Conservation (phyloP, 2,797 vertebrate species). For the Rhynchonycteris naso region DNA sequence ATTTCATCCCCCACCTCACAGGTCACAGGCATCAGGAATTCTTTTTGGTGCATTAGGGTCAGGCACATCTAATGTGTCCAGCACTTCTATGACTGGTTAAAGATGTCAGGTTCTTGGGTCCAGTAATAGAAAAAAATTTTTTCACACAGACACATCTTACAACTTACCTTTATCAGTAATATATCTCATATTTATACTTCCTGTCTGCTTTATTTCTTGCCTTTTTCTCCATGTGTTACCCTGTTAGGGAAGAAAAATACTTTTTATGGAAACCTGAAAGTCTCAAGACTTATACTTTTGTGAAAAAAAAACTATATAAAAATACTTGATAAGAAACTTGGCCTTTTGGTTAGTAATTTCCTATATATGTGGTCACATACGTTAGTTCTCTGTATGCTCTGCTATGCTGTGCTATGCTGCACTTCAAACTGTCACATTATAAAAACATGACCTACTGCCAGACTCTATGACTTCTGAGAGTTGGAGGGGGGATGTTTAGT, state of each 20-base stretch:
- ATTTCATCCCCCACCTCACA: background rate
- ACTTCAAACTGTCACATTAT: background rate
- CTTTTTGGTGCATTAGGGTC: background rate
- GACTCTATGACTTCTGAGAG: background rate
- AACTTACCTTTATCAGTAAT: background rate
- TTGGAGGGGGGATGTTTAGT: background rate
- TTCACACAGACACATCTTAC: background rate
- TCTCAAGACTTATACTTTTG: background rate
- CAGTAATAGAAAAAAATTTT: background rate
- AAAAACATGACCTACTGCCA: background rate
- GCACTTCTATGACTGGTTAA: background rate
- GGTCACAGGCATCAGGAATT: background rate
- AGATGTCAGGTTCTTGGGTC: background rate
- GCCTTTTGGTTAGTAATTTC: background rate
- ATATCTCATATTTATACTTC: background rate
- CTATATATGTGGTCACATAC: background rate
- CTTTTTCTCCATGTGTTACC: background rate
- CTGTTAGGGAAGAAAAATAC: background rate
- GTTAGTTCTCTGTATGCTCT: background rate
- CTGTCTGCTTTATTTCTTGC: background rate
- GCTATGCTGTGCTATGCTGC: background rate
- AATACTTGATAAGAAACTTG: background rate
- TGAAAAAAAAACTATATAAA: background rate
- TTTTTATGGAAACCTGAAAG: conserved; percentile 10
- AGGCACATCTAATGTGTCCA: background rate